These are phyloP conservation scores for Pelmatolapia mariae DNA, from an alignment of 2,113 vertebrate species.

Conservation along the genomic window DNA sequence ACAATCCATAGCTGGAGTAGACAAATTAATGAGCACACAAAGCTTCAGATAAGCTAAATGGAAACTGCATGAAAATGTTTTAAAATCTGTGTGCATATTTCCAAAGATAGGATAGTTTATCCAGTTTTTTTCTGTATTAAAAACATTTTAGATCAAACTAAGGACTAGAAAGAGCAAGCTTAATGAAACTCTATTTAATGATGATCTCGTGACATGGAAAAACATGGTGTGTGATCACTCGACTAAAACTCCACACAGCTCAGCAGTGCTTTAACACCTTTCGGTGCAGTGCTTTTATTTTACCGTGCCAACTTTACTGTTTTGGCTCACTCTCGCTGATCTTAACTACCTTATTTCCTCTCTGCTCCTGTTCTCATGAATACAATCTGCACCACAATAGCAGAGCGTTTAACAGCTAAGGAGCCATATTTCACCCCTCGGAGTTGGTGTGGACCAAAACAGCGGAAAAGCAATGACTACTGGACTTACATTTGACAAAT, in stretches of 20 bases:
- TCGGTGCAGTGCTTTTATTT: background rate
- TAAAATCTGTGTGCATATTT: background rate
- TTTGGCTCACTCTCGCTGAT: background rate
- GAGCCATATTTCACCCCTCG: background rate
- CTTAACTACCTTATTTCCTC: background rate
- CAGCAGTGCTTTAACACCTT: background rate
- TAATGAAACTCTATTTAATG: background rate
- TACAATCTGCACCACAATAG: background rate
- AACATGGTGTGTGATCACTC: background rate
- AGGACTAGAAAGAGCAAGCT: background rate
- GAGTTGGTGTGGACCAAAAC: background rate
- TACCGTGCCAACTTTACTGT: background rate
- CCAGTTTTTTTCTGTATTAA: background rate
- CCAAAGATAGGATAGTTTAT: background rate
- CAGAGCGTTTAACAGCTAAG: background rate
- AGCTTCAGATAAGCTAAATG: background rate
- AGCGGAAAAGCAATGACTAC: background rate
- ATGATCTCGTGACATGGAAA: background rate
- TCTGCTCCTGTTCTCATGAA: background rate
- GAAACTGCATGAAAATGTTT: background rate
- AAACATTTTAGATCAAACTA: background rate
- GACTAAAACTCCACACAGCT: background rate
- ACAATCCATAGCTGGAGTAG: background rate
- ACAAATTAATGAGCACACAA: slow-evolving; percentile 19
- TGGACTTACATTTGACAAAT: background rate